phyloP scores from a whole-genome alignment of 2,888 invertebrate species.

The Brachylomia viminalis region DNA sequence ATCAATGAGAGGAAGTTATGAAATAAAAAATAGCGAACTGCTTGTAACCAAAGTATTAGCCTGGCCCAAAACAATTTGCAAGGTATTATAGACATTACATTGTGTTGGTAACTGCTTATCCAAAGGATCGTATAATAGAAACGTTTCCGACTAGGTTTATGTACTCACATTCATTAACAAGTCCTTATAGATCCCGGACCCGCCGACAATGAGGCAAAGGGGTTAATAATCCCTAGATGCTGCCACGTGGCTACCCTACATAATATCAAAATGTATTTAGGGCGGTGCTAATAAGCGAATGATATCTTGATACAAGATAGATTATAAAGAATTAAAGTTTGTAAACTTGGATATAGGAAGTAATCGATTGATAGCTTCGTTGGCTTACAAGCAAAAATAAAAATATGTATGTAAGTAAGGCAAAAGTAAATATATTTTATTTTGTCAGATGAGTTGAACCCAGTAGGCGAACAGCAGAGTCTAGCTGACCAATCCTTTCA shows the following conservation, averaged over 20 bases:
- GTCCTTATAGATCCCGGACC: slow-evolving; percentile 3
- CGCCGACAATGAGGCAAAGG: slow-evolving; percentile 1
- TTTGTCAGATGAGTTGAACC: neutral
- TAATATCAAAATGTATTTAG: slow-evolving; percentile 12
- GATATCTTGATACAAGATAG: neutral
- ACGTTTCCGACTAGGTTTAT: slow-evolving; percentile 4
- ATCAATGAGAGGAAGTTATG: neutral
- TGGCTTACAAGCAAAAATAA: too few relatives aligned
- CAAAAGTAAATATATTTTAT: neutral
- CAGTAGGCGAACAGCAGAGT: neutral
- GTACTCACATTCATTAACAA: slow-evolving; percentile 29
- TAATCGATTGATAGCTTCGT: too few relatives aligned
- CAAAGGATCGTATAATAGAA: neutral
- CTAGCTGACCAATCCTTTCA: neutral
- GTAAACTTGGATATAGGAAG: too few relatives aligned
- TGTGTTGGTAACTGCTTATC: neutral
- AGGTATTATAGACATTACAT: slow-evolving; percentile 17
- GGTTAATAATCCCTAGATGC: slow-evolving; percentile 32
- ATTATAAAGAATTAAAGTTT: neutral
- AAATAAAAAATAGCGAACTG: slow-evolving; percentile 1
- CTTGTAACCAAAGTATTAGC: neutral
- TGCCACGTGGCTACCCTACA: neutral
- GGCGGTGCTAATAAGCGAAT: neutral
- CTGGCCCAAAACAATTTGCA: slow-evolving; percentile 23
- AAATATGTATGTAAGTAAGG: too few relatives aligned